Percentiles rank a stretch among this genome's conserved stretches.
These are phyloP conservation scores for Pachyuromys duprasi DNA, from an alignment of 2,797 vertebrate species.

Conservation along the genomic window DNA sequence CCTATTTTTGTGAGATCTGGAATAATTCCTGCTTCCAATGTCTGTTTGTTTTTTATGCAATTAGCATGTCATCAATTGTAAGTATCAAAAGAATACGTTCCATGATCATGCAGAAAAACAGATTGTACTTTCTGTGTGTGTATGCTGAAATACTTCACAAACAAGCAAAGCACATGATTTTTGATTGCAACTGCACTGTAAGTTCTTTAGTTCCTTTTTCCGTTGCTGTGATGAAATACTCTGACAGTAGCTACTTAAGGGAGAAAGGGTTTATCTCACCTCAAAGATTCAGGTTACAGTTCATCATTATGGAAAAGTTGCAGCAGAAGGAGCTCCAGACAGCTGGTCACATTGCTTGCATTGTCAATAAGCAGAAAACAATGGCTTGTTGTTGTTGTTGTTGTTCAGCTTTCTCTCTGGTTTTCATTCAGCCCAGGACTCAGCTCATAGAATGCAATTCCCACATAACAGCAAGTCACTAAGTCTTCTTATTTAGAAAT, in stretches of 20 bases:
- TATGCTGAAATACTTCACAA: neutral
- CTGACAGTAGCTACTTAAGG: neutral
- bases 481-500: neutral
- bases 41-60: neutral
- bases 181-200: neutral
- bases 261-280: neutral
- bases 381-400: no score
- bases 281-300: neutral
- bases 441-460: neutral
- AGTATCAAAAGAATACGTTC: neutral
- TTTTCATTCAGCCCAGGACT: neutral
- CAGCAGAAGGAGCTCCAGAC: neutral
- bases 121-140: neutral
- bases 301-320: neutral
- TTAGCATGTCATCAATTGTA: neutral
- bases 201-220: neutral
- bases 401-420: neutral
- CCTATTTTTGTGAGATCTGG: constrained; percentile 2
- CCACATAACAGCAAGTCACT: neutral
- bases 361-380: neutral
- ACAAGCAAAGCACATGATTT: neutral
- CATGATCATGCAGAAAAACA: neutral
- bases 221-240: neutral
- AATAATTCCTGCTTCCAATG: constrained; percentile 40
- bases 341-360: neutral